Evolutionary conservation across 2,888 invertebrate species (phyloP).

Genomic region (Azorinus chamasolen): DNA sequence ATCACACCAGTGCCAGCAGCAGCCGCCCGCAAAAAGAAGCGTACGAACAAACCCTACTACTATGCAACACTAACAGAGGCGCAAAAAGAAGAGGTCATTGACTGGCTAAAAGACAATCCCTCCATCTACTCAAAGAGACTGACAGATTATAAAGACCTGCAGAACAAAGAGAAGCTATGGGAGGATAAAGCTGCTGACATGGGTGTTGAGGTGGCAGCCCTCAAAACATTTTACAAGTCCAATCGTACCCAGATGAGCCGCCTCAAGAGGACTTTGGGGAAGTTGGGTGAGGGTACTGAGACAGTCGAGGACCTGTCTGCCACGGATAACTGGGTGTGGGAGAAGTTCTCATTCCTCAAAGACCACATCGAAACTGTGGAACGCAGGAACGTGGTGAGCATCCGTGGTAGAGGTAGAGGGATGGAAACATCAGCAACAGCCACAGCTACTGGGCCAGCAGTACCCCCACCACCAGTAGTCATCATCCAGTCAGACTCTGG

Average conservation of each 20-base stretch:
- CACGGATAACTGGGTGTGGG: too few relatives aligned
- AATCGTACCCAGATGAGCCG: conserved; percentile 35
- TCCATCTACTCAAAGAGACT: conserved; percentile 27
- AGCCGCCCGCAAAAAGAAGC: conserved; percentile 30
- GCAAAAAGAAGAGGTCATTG: conserved; percentile 45
- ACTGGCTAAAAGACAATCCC: conserved; percentile 36
- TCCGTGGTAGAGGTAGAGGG: too few relatives aligned
- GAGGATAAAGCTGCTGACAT: conserved; percentile 22
- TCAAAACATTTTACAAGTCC: conserved; percentile 26
- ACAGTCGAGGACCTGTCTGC: too few relatives aligned
- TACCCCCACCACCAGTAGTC: too few relatives aligned
- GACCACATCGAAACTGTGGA: too few relatives aligned
- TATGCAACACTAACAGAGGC: conserved; percentile 50
- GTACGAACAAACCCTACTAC: conserved; percentile 45
- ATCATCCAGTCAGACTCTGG: too few relatives aligned
- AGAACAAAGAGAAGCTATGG: conserved; percentile 22
- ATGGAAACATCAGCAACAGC: too few relatives aligned
- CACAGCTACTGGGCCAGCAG: too few relatives aligned
- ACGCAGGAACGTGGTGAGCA: too few relatives aligned
- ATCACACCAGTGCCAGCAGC: conserved; percentile 17
- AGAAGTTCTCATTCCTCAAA: too few relatives aligned
- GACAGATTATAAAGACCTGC: conserved; percentile 21
- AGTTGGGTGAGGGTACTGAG: conserved; percentile 10
- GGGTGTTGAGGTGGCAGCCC: conserved; percentile 17
- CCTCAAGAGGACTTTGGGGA: conserved; percentile 21